Conservation (phyloP, 2,113 vertebrate species). For the Harpagus bidentatus region DNA sequence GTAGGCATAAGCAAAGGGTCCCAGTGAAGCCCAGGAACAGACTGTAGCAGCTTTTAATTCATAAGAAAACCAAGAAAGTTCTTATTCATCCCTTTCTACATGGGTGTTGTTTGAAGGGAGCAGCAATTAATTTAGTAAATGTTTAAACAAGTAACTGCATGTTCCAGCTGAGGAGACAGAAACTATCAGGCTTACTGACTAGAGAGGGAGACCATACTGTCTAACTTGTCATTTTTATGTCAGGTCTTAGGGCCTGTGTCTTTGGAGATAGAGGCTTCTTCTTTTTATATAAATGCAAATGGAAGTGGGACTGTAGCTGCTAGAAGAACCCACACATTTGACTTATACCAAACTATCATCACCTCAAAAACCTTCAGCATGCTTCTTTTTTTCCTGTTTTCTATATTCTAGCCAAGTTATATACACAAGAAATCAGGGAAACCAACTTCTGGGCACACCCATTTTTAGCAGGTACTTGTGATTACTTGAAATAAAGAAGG, state of each 20-base stretch:
- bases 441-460: not conserved
- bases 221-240: not conserved
- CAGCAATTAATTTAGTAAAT: not conserved
- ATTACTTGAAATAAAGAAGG: not conserved
- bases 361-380: not conserved
- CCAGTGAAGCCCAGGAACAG: not conserved
- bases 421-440: not conserved
- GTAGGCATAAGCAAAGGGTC: not conserved
- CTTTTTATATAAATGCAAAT: not conserved
- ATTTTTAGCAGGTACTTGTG: not conserved
- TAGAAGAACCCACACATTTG: not conserved
- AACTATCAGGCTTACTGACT: not conserved
- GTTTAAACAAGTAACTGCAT: not conserved
- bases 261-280: not conserved
- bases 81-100: not conserved
- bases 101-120: not conserved
- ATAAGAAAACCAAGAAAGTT: not conserved
- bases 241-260: not conserved
- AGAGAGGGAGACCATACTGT: not conserved
- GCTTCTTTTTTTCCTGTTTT: not conserved
- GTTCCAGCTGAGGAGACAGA: not conserved
- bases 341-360: not conserved
- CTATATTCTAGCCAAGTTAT: not conserved
- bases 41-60: not conserved
- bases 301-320: not conserved